phyloP scores from a whole-genome alignment of 2,113 vertebrate genomes.

The Pseudorhombus dupliciocellatus region DNA sequence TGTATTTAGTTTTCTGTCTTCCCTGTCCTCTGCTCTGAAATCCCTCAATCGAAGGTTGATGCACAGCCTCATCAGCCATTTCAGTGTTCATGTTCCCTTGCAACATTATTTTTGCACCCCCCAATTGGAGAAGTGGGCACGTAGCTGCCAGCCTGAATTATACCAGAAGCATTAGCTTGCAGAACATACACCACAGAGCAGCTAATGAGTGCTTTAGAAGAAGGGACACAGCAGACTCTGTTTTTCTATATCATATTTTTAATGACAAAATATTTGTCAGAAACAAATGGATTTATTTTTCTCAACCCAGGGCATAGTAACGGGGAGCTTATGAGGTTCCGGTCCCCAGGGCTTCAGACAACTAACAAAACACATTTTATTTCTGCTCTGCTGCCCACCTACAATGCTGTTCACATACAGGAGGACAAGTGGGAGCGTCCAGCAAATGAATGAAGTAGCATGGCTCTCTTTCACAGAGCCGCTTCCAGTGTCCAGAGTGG shows the following conservation, averaged over 20 bases:
- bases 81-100: slow-evolving; percentile 38
- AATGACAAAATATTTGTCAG: slow-evolving; percentile 89
- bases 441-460: slow-evolving; percentile 78
- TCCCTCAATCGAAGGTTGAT: slow-evolving; percentile 8
- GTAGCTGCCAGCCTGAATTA: slow-evolving; percentile 82
- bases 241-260: slow-evolving; percentile 89
- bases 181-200: slow-evolving; percentile 84
- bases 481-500: slow-evolving; percentile 45
- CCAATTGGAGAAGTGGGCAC: slow-evolving; percentile 78
- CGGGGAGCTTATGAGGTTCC: slow-evolving; percentile 88
- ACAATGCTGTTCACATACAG: slow-evolving; percentile 90
- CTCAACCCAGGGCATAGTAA: slow-evolving; percentile 85
- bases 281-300: slow-evolving; percentile 91
- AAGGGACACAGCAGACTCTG: slow-evolving; percentile 80
- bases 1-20: background rate
- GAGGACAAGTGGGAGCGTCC: slow-evolving; percentile 82
- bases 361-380: slow-evolving; percentile 94
- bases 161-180: slow-evolving; percentile 84
- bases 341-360: slow-evolving; percentile 89
- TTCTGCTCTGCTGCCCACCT: slow-evolving; percentile 88
- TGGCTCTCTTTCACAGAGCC: slow-evolving; percentile 79
- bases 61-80: background rate
- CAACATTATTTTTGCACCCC: slow-evolving; percentile 47
- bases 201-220: slow-evolving; percentile 86
- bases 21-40: no score